Evolutionary conservation across 2,888 invertebrate species (phyloP).

Genomic region (Neuroscelio doddi): DNA sequence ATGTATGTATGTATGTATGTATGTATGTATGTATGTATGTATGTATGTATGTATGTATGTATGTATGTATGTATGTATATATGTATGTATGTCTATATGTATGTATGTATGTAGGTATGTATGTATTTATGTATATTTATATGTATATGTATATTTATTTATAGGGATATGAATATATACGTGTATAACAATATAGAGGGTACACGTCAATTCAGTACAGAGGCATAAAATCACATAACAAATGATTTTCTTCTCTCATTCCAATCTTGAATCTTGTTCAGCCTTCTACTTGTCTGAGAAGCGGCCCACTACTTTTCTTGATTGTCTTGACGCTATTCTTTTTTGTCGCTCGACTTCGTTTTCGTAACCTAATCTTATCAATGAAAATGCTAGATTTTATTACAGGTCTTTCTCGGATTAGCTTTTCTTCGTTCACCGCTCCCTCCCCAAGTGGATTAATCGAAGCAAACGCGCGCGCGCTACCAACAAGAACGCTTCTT

Average conservation of each 20-base stretch:
- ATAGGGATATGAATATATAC: conserved; percentile 33
- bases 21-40: conserved; percentile 46
- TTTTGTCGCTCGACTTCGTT: conserved; percentile 27
- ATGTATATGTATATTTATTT: conserved; percentile 29
- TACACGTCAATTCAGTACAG: conserved; percentile 48
- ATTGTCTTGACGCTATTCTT: conserved; percentile 70
- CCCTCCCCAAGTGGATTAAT: conserved; percentile 21
- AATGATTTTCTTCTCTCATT: conserved; percentile 39
- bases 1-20: conserved; percentile 64
- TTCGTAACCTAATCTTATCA: conserved; percentile 15
- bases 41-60: conserved; percentile 47
- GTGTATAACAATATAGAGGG: conserved; percentile 51
- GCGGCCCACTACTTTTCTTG: conserved; percentile 62
- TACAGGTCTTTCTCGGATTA: background rate
- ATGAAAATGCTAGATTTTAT: conserved; percentile 3
- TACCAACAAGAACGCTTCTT: background rate
- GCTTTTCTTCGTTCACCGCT: conserved; percentile 24
- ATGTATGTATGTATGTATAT: conserved; percentile 49
- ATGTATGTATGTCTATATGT: conserved; percentile 47
- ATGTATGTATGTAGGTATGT: conserved; percentile 37
- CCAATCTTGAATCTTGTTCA: conserved; percentile 4
- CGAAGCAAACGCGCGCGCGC: no score
- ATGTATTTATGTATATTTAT: conserved; percentile 36
- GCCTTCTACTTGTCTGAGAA: conserved; percentile 59
- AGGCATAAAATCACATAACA: conserved; percentile 54